Base-by-base conservation (phyloP, 37 sponge, comb jelly and placozoan species). In the Ephydatia muelleri region DNA sequence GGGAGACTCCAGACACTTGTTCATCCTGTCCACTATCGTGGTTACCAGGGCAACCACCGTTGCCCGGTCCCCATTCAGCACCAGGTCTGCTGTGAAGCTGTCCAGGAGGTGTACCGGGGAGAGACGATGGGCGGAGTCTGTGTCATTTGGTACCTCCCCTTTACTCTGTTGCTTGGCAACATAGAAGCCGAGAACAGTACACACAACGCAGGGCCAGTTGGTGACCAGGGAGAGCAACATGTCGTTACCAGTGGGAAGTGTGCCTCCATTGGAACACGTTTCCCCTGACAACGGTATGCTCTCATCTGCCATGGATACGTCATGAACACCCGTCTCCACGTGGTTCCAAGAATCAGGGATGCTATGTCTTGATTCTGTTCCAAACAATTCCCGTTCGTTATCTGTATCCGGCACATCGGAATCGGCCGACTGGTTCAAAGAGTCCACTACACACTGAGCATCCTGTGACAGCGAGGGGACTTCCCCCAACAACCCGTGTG, bases 161-260 rank as follows among this genome's bases (percentile, higher is more conserved):
- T 65, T 11, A 5, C 4, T 3, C 22, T n/a, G 48, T 33, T 65
- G 30, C 26, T 21, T 38, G 22, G 49, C 23, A 32, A 85, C 81
- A 49, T 75, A 79, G 74, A 80, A 88, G 14, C 93, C 93, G 6
- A 93, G 69, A 2, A 93, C 72, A 0, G 89, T 89, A 5, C 87
- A 43, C 27, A 89, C 84, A 19, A 89, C 35, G 69, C 85, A 88
- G 0, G 89, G 80, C 93, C 93, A 93, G 77, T 82, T 89, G 8
- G 80, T 74, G 40, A 93, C 66, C 8, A 88, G 64, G 16, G 80
- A 5, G 27, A 27, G 11, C 0, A 88, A 48, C 76, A 84, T 33
- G 34, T 67, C 68, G 38, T 26, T 69, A 69, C 70, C 11, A 9
- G 29, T 3, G 29, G 70, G 5, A 11, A 9, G 27, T 8, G 11